Percentiles rank a stretch among this genome's conserved stretches.
phyloP scores from a whole-genome alignment of 2,888 invertebrate species.

The Ceramica pisi region DNA sequence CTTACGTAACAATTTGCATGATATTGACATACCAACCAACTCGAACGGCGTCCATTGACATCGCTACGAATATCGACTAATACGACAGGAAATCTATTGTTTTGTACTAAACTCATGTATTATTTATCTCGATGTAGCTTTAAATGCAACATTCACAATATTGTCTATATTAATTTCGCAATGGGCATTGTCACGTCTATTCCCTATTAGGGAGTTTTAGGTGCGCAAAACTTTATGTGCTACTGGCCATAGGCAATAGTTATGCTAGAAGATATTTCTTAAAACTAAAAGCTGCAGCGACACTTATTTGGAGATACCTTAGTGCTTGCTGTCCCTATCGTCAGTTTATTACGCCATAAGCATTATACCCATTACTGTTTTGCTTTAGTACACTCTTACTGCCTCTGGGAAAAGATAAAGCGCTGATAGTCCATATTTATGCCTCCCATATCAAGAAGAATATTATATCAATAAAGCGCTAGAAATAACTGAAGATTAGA shows the following conservation, averaged over 20 bases:
- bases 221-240: slow-evolving; percentile 21
- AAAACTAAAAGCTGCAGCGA: slow-evolving; percentile 19
- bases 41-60: slow-evolving; percentile 53
- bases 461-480: slow-evolving; percentile 54
- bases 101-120: slow-evolving; percentile 50
- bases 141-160: slow-evolving; percentile 27
- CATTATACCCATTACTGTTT: slow-evolving; percentile 56
- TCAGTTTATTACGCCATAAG: slow-evolving; percentile 54
- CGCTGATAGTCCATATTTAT: slow-evolving; percentile 52
- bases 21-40: slow-evolving; percentile 32
- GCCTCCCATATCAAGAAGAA: slow-evolving; percentile 41
- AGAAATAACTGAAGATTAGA: slow-evolving; percentile 46
- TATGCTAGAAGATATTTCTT: slow-evolving; percentile 45
- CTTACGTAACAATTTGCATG: slow-evolving; percentile 50
- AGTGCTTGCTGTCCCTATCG: slow-evolving; percentile 45
- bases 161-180: slow-evolving; percentile 50
- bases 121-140: slow-evolving; percentile 32
- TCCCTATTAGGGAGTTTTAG: slow-evolving; percentile 35
- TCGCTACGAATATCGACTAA: slow-evolving; percentile 59
- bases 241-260: slow-evolving; percentile 8
- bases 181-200: slow-evolving; percentile 47
- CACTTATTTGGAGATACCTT: slow-evolving; percentile 47
- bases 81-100: slow-evolving; percentile 46
- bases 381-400: slow-evolving; percentile 58
- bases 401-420: slow-evolving; percentile 48